These are phyloP conservation scores for Schizopygopsis malacanthus DNA, from an alignment of 2,797 vertebrate species.

Conservation along the genomic window DNA sequence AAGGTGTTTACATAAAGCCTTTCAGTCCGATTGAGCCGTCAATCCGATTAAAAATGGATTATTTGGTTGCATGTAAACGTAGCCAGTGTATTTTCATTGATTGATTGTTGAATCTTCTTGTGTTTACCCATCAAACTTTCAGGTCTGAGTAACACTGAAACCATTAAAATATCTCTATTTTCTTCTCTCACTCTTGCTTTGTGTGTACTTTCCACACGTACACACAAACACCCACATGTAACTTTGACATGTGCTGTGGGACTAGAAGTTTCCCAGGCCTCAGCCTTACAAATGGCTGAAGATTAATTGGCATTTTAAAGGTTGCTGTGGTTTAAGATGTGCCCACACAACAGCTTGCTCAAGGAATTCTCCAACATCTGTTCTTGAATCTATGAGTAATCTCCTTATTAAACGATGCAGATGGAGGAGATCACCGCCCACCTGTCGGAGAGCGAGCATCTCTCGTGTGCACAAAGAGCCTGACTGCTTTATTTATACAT, in stretches of 20 bases:
- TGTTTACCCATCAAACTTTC: background rate
- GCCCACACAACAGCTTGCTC: slow-evolving; percentile 24
- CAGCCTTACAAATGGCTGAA: slow-evolving; percentile 17
- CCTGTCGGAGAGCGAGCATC: slow-evolving; percentile 41
- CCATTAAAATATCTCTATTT: background rate
- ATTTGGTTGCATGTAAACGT: too few species aligned
- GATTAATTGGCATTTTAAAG: slow-evolving; percentile 51
- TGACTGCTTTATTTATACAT: slow-evolving; percentile 1
- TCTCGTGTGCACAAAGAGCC: background rate
- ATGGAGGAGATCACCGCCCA: slow-evolving; percentile 54
- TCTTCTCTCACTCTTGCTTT: slow-evolving; percentile 2
- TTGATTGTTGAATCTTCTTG: background rate
- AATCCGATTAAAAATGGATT: too few species aligned
- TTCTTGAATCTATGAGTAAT: slow-evolving; percentile 31
- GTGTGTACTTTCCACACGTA: background rate
- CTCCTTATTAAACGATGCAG: slow-evolving; percentile 26
- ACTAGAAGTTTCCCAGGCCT: background rate
- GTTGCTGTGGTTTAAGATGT: slow-evolving; percentile 40
- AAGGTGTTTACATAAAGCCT: too few species aligned
- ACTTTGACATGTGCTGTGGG: background rate
- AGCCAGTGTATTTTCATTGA: background rate
- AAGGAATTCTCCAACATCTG: slow-evolving; percentile 26
- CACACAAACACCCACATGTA: background rate
- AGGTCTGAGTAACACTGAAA: background rate
- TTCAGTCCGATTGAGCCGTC: too few species aligned